Conservation (phyloP, 2,113 vertebrate genomes). For the Geothlypis trichas region DNA sequence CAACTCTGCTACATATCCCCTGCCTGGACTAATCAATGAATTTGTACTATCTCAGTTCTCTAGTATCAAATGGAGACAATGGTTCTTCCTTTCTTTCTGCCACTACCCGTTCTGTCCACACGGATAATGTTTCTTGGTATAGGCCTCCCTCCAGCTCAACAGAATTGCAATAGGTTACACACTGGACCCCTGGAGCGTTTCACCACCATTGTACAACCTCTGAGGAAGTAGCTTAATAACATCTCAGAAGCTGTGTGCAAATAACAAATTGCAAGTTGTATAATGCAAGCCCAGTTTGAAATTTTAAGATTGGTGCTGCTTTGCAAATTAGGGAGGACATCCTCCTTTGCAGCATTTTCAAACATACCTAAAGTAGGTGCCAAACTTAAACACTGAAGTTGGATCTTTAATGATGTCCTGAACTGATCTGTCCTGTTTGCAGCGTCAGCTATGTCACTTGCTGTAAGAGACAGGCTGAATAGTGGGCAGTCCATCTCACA, state of each 20-base stretch:
- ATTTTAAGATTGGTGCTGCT: not conserved
- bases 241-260: not conserved
- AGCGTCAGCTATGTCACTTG: not conserved
- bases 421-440: not conserved
- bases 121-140: not conserved
- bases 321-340: not conserved
- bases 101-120: not conserved
- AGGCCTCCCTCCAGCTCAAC: not conserved
- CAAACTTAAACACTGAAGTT: not conserved
- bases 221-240: not conserved
- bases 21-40: not conserved
- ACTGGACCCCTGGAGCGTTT: not conserved
- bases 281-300: not conserved
- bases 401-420: not conserved
- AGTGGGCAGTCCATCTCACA: not conserved
- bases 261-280: not conserved
- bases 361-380: not conserved
- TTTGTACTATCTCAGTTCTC: not conserved
- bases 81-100: not conserved
- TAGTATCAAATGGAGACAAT: not conserved
- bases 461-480: not conserved
- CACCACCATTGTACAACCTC: not conserved
- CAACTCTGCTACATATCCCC: not conserved
- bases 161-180: not conserved
- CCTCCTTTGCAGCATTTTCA: not conserved